Percentiles rank a stretch among this genome's conserved stretches.
Conservation (phyloP, 2,113 vertebrate species). For the Clarias gariepinus region DNA sequence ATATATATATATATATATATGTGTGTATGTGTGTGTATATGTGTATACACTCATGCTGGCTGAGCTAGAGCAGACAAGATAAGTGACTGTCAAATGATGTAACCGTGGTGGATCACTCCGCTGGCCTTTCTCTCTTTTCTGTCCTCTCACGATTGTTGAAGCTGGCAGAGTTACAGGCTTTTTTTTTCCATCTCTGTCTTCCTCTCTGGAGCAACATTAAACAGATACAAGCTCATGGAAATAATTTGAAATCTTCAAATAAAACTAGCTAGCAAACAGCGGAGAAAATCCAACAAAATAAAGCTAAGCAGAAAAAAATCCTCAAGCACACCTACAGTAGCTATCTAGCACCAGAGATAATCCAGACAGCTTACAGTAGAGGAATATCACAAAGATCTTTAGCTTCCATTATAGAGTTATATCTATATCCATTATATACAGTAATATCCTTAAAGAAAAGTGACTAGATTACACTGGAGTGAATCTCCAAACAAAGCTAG, state of each 20-base stretch:
- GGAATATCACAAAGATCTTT: not conserved
- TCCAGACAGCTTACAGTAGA: not conserved
- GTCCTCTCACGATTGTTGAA: conserved; percentile 57
- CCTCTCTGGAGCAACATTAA: conserved; percentile 6
- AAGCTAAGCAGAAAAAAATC: not conserved
- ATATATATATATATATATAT: not conserved
- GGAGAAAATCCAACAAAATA: not conserved
- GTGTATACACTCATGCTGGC: conserved; percentile 36
- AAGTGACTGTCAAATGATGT: conserved; percentile 68
- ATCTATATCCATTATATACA: not conserved
- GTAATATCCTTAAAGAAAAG: not conserved
- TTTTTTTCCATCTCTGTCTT: not conserved
- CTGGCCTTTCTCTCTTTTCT: conserved; percentile 59
- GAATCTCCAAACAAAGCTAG: not conserved
- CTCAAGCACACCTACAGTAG: too few species aligned
- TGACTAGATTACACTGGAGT: not conserved
- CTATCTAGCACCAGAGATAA: not conserved
- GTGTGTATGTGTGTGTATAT: conserved; percentile 41
- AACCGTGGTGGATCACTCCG: conserved; percentile 63
- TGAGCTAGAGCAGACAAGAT: conserved; percentile 56
- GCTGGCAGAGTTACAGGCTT: conserved; percentile 43
- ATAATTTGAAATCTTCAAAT: not conserved
- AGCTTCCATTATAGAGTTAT: too few species aligned
- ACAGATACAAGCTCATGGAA: not conserved
- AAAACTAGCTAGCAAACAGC: not conserved